Conservation (phyloP, 2,888 invertebrate species). For the Andrena haemorrhoa region DNA sequence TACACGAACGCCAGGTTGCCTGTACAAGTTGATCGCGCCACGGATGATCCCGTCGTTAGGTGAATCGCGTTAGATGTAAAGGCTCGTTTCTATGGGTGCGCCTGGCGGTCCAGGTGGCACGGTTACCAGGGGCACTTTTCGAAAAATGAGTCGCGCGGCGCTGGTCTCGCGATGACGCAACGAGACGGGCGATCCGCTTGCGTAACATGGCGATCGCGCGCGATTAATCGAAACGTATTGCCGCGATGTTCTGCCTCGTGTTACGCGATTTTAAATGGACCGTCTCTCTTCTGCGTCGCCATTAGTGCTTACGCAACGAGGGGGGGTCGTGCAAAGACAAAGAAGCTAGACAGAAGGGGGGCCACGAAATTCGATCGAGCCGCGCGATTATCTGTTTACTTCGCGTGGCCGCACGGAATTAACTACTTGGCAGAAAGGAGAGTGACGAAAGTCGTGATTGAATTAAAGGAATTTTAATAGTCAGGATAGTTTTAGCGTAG, state of each 20-base stretch:
- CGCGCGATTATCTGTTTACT: no score
- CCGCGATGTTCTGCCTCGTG: background rate
- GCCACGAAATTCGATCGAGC: no score
- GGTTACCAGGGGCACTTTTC: background rate
- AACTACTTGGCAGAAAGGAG: no score
- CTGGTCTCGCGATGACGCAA: background rate
- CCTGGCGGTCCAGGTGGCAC: background rate
- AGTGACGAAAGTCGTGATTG: no score
- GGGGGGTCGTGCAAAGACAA: background rate
- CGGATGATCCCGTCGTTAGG: conserved; percentile 53
- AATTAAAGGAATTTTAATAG: no score
- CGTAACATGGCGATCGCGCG: conserved; percentile 8
- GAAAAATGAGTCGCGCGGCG: background rate
- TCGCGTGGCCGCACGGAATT: no score
- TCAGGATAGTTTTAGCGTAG: no score
- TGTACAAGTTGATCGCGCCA: conserved; percentile 48
- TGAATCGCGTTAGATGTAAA: conserved; percentile 46
- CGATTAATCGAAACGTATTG: conserved; percentile 31
- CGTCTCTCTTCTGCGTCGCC: background rate
- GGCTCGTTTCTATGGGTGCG: conserved; percentile 46
- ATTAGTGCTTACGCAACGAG: conserved; percentile 1
- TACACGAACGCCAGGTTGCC: conserved; percentile 40
- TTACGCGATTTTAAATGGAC: conserved; percentile 25
- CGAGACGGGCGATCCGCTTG: background rate
- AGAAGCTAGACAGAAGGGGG: no score